Base-by-base conservation (phyloP, 2,113 vertebrate genomes). In the Rhinogobius similis region DNA sequence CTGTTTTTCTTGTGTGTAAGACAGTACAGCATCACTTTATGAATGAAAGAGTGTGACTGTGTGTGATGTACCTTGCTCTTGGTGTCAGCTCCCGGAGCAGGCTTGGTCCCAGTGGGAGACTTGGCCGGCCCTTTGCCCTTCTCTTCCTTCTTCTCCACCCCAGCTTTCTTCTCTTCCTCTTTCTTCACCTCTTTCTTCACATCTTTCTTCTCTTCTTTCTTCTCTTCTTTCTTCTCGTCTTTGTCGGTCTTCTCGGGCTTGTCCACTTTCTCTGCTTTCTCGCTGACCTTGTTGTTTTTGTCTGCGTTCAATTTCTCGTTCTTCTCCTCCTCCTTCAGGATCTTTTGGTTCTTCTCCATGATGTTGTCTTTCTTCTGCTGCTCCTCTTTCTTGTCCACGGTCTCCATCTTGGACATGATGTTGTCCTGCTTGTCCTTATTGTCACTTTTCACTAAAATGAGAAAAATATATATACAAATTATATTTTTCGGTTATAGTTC, bases 71-170 rank as follows among this genome's bases (percentile, higher is more conserved):
- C 98, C 96, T 97, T 98, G 43, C 84, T 52, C 87, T 97, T 98
- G 92, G 94, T 94, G 85, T 98, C 96, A 0, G 92, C 90, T 10
- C 94, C 90, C 58, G 93, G 93, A 83, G 96, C 98, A 89, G 76
- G 91, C 66, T 93, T 91, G 14, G 90, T 94, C 81, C 92, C 90
- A 1, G 92, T 78, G 39, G 90, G 76, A 14, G 87, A 77, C 77
- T 91, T 92, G 62, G 77, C 81, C 0, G 82, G 53, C 13, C 70
- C 85, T 82, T 92, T 93, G 6, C 69, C 88, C 53, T 77, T 86
- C 29, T 91, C 88, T 1, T 76, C 93, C 69, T 92, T 90, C n/a
- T 87, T 91, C 62, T 69, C 81, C 1, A 91, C 85, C 48, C 83
- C 80, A 0, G 4, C 77, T 56, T 91, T 92, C 79, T 90, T 89